phyloP scores from a whole-genome alignment of 2,797 vertebrate species.

The Chelon auratus region DNA sequence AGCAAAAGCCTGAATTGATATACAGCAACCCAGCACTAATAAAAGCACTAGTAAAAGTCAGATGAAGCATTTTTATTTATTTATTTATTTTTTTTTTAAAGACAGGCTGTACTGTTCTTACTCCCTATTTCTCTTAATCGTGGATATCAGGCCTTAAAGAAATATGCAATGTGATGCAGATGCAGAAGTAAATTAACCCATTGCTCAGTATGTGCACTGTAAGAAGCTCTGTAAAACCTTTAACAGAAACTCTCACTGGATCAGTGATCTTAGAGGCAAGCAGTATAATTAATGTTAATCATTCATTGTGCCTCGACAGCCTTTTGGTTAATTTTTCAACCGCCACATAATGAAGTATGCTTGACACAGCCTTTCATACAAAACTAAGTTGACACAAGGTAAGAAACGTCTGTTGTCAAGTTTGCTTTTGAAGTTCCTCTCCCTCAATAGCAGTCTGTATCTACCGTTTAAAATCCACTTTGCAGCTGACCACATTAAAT shows the following conservation, averaged over 20 bases:
- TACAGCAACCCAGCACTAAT: background rate
- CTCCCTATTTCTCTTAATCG: background rate
- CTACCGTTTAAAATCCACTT: background rate
- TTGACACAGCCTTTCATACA: constrained; percentile 29
- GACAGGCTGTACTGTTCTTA: background rate
- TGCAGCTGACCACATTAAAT: constrained; percentile 7
- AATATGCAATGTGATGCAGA: background rate
- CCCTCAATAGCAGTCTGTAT: background rate
- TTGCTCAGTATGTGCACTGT: background rate
- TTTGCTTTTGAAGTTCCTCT: background rate
- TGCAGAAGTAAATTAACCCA: background rate
- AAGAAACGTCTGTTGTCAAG: background rate
- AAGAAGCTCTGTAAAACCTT: background rate
- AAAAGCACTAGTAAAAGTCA: background rate
- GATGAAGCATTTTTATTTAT: background rate
- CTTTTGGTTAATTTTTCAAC: constrained; percentile 65
- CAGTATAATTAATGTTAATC: constrained; percentile 49
- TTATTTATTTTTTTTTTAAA: no score
- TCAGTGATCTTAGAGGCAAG: background rate
- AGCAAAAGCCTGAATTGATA: constrained; percentile 11
- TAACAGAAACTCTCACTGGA: background rate
- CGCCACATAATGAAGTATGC: background rate
- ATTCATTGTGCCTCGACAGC: constrained; percentile 34
- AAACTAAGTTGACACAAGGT: constrained; percentile 1
- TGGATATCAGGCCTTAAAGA: background rate